Conservation (phyloP, 2,797 vertebrate genomes). For the Myioborus miniatus region DNA sequence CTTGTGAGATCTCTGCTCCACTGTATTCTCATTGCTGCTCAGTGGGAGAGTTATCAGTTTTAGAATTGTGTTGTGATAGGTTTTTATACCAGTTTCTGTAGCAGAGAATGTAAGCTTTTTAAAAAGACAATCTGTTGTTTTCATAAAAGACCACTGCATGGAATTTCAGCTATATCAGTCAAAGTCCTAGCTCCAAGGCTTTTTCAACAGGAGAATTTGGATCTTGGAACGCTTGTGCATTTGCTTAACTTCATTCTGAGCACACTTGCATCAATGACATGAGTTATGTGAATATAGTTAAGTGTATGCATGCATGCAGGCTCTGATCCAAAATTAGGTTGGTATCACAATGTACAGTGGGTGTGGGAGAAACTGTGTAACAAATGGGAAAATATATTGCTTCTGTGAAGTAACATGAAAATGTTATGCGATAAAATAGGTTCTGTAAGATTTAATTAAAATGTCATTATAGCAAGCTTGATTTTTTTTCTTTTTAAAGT, state of each 20-base stretch:
- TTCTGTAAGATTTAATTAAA: constrained; percentile 60
- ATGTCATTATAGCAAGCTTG: constrained; percentile 34
- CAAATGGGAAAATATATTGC: constrained; percentile 58
- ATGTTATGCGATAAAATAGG: constrained; percentile 45
- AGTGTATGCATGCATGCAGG: constrained; percentile 61
- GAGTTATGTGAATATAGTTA: constrained; percentile 59
- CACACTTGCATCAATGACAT: constrained; percentile 18
- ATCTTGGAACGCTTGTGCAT: constrained; percentile 23
- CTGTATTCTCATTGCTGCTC: background rate
- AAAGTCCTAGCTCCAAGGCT: constrained; percentile 44
- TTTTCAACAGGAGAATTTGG: constrained; percentile 44
- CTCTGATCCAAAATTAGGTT: constrained; percentile 61
- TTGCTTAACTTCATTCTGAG: constrained; percentile 54
- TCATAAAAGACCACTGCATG: constrained; percentile 56
- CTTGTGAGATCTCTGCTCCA: background rate
- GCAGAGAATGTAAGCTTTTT: constrained; percentile 50
- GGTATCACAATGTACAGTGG: constrained; percentile 58
- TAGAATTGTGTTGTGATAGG: constrained; percentile 54
- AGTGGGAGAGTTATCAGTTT: constrained; percentile 43
- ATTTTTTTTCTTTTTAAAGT: background rate
- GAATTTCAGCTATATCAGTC: constrained; percentile 56
- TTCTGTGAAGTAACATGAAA: constrained; percentile 47
- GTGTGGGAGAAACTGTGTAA: constrained; percentile 55
- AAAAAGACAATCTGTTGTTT: constrained; percentile 64
- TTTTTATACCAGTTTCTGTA: constrained; percentile 53